Conservation (phyloP, 2,888 invertebrate species). For the Ethmia dodecea region DNA sequence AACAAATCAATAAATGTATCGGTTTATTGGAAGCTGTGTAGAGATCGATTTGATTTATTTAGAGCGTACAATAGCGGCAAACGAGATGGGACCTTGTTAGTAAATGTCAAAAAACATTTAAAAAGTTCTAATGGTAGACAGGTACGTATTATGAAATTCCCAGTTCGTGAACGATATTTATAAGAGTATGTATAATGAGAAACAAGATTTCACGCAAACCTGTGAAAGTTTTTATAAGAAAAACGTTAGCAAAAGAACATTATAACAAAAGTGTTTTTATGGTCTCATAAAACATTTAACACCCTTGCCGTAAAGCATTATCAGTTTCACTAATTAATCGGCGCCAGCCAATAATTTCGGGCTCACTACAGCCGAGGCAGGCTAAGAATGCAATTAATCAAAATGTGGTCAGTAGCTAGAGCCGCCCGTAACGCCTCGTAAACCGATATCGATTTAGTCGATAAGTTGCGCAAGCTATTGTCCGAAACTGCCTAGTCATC, state of each 20-base stretch:
- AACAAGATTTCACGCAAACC: no score
- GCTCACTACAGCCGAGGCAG: conserved; percentile 33
- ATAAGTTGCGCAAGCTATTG: conserved; percentile 76
- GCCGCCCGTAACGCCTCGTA: conserved; percentile 72
- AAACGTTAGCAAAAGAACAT: conserved; percentile 33
- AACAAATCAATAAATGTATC: conserved; percentile 78
- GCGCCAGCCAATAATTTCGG: conserved; percentile 63
- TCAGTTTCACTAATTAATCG: conserved; percentile 69
- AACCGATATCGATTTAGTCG: conserved; percentile 74
- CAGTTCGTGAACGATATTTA: no score
- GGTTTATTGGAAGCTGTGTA: conserved; percentile 74
- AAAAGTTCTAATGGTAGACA: conserved; percentile 21
- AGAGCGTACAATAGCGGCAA: conserved; percentile 54
- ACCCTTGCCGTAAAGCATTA: conserved; percentile 49
- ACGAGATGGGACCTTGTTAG: conserved; percentile 69
- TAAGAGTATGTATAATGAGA: not conserved
- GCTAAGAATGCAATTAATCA: conserved; percentile 73
- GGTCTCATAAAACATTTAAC: conserved; percentile 47
- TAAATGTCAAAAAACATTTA: conserved; percentile 63
- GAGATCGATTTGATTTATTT: conserved; percentile 74
- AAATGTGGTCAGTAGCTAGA: conserved; percentile 73
- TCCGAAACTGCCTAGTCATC: conserved; percentile 64
- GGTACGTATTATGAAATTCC: not conserved
- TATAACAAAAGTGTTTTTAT: conserved; percentile 37
- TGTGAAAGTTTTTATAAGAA: conserved; percentile 26